Evolutionary conservation across 2,113 vertebrate species (phyloP).

Genomic region (Eretmochelys imbricata): DNA sequence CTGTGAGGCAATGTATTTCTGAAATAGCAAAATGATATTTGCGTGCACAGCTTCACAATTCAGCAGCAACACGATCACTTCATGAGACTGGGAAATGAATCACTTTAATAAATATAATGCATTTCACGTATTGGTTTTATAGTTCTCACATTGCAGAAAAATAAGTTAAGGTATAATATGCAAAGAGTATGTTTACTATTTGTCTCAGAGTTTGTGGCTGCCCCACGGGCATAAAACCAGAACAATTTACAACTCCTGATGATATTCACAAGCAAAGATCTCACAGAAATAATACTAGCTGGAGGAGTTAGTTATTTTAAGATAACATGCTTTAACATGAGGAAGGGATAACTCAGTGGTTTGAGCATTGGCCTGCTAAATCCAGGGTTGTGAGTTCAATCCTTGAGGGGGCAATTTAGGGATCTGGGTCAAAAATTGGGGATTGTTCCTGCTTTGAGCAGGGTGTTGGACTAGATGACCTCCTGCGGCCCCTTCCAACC

Average conservation of each 20-base stretch:
- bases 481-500: no score
- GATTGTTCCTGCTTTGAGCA: no score
- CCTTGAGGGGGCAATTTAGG: no score
- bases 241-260: neutral
- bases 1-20: neutral
- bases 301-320: neutral
- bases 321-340: neutral
- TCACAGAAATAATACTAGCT: neutral
- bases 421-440: no score
- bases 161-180: neutral
- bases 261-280: neutral
- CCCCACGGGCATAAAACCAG: neutral
- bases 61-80: neutral
- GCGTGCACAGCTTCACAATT: neutral
- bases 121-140: neutral
- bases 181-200: neutral
- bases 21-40: neutral
- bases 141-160: neutral
- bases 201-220: neutral
- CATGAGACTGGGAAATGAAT: neutral
- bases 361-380: no score
- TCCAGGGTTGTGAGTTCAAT: no score
- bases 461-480: no score
- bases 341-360: no score
- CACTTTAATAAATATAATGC: neutral